Evolutionary conservation across 2,797 vertebrate genomes (phyloP).

Genomic region (Peromyscus attwateri): DNA sequence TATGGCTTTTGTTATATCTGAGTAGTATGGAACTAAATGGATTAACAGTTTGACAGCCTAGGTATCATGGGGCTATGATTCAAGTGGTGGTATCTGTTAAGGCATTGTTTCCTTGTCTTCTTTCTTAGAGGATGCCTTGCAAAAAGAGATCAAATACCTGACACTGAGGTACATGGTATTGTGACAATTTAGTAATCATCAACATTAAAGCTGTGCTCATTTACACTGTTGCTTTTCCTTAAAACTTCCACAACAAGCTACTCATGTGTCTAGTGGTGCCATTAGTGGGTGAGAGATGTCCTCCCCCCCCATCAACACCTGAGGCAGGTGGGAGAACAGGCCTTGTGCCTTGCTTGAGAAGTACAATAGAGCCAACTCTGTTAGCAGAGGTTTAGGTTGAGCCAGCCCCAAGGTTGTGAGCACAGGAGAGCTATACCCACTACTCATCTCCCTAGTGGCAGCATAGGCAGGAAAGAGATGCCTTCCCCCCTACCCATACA

Average conservation of each 20-base stretch:
- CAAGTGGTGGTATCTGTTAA: neutral
- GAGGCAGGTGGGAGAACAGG: no score
- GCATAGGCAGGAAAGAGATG: no score
- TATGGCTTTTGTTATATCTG: neutral
- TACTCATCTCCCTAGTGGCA: no score
- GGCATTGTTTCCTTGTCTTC: neutral
- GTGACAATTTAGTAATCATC: neutral
- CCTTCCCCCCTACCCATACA: no score
- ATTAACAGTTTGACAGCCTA: neutral
- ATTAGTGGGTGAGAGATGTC: no score
- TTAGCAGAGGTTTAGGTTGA: no score
- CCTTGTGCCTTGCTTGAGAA: no score
- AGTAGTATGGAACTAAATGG: neutral
- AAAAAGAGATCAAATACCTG: neutral
- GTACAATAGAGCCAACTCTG: no score
- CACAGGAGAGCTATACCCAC: no score
- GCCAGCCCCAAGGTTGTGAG: no score
- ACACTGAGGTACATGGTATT: neutral
- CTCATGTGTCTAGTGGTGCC: no score
- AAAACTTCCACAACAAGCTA: neutral
- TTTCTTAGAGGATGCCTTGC: neutral
- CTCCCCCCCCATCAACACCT: no score
- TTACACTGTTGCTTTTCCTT: neutral
- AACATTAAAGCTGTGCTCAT: neutral
- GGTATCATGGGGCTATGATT: neutral